phyloP scores from a whole-genome alignment of 2,888 invertebrate species.

The Drosophila neotestacea region DNA sequence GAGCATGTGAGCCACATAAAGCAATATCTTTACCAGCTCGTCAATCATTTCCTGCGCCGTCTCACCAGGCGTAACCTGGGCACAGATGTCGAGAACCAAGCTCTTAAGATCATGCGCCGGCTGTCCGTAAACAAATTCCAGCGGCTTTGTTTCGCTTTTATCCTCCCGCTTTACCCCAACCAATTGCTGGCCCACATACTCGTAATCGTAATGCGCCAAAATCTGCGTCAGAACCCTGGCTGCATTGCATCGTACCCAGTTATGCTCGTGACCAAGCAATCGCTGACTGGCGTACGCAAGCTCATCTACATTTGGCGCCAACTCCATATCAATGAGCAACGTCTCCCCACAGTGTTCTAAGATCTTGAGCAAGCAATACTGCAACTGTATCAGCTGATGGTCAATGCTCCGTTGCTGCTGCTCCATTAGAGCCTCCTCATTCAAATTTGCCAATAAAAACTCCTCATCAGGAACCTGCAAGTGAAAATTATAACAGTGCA shows the following conservation, averaged over 20 bases:
- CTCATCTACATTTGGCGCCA: conserved; percentile 85
- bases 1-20: conserved; percentile 90
- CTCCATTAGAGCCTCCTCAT: conserved; percentile 84
- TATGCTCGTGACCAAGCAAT: conserved; percentile 92
- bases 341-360: conserved; percentile 88
- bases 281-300: conserved; percentile 89
- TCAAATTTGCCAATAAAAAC: conserved; percentile 39
- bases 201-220: conserved; percentile 88
- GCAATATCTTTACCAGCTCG: conserved; percentile 89
- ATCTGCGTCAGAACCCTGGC: conserved; percentile 91
- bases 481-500: no score
- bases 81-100: conserved; percentile 90
- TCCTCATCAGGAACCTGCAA: conserved; percentile 28
- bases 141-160: conserved; percentile 36
- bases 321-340: conserved; percentile 85
- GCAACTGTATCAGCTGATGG: conserved; percentile 91
- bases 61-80: conserved; percentile 89
- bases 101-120: conserved; percentile 88
- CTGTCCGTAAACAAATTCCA: conserved; percentile 88
- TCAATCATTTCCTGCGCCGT: conserved; percentile 91
- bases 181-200: conserved; percentile 87
- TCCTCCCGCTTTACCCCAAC: conserved; percentile 78
- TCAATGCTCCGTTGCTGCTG: conserved; percentile 89
- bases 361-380: conserved; percentile 90
- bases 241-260: conserved; percentile 93